Conservation (phyloP, 2,888 invertebrate species). For the Euplagia quadripunctaria region DNA sequence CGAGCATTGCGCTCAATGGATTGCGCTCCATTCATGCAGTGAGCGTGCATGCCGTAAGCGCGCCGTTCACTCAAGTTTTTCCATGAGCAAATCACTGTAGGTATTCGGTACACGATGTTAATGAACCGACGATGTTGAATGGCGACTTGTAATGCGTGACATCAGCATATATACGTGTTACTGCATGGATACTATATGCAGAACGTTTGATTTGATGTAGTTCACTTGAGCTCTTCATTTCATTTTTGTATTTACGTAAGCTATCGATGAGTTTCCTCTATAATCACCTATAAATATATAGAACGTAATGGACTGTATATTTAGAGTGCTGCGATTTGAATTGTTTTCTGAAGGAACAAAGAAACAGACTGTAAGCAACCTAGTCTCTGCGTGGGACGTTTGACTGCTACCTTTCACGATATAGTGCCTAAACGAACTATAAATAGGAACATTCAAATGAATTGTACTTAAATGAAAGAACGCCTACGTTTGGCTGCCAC, state of each 20-base stretch:
- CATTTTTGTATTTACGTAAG: slow-evolving; percentile 8
- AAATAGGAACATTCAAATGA: slow-evolving; percentile 76
- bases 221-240: background rate
- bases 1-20: slow-evolving; percentile 68
- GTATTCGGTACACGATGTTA: slow-evolving; percentile 51
- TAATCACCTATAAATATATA: slow-evolving; percentile 15
- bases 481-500: slow-evolving; percentile 64
- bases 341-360: no score
- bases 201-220: background rate
- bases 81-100: slow-evolving; percentile 54
- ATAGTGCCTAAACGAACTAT: slow-evolving; percentile 68
- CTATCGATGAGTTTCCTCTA: slow-evolving; percentile 7
- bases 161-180: slow-evolving; percentile 23
- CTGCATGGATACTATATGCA: slow-evolving; percentile 2
- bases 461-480: slow-evolving; percentile 74
- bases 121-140: slow-evolving; percentile 54
- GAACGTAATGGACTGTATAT: slow-evolving; percentile 20
- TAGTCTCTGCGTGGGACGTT: slow-evolving; percentile 48
- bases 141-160: slow-evolving; percentile 37
- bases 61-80: slow-evolving; percentile 67
- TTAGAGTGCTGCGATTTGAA: slow-evolving; percentile 23
- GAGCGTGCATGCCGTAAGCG: slow-evolving; percentile 64
- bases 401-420: slow-evolving; percentile 69
- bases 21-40: slow-evolving; percentile 75
- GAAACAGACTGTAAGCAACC: slow-evolving; percentile 25